phyloP scores from a whole-genome alignment of 2,888 invertebrate species.

The Lottia scabra region DNA sequence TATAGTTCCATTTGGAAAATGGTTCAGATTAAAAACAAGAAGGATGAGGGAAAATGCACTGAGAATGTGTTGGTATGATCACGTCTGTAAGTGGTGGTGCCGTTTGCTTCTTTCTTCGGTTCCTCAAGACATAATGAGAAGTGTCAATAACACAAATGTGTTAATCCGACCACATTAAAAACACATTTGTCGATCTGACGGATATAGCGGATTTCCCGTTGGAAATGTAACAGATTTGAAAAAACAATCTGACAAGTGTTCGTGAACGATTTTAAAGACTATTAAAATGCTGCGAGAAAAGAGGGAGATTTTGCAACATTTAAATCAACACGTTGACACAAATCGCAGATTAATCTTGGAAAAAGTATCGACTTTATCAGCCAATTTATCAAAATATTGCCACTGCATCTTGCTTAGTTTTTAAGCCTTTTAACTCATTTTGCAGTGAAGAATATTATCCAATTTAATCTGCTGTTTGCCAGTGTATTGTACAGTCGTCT shows the following conservation, averaged over 20 bases:
- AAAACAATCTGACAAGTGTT: too few relatives aligned
- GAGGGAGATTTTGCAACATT: background rate
- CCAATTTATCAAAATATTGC: background rate
- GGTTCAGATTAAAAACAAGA: too few relatives aligned
- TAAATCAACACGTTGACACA: background rate
- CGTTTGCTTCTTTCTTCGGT: too few relatives aligned
- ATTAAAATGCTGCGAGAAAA: too few relatives aligned
- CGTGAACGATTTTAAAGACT: too few relatives aligned
- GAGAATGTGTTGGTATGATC: too few relatives aligned
- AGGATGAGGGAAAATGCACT: too few relatives aligned
- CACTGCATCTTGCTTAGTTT: background rate
- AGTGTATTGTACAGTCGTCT: background rate
- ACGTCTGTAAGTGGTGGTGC: too few relatives aligned
- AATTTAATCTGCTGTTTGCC: background rate
- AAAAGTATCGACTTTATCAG: background rate
- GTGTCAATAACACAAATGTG: background rate
- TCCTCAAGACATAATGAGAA: background rate
- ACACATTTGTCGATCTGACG: constrained; percentile 3
- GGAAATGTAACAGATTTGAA: background rate
- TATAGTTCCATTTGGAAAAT: too few relatives aligned
- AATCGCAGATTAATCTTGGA: background rate
- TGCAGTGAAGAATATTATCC: background rate
- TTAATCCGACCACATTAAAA: background rate
- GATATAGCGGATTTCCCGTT: background rate
- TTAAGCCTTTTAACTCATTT: background rate